phyloP scores from a whole-genome alignment of 2,797 vertebrate species.

The Liparis tanakae region DNA sequence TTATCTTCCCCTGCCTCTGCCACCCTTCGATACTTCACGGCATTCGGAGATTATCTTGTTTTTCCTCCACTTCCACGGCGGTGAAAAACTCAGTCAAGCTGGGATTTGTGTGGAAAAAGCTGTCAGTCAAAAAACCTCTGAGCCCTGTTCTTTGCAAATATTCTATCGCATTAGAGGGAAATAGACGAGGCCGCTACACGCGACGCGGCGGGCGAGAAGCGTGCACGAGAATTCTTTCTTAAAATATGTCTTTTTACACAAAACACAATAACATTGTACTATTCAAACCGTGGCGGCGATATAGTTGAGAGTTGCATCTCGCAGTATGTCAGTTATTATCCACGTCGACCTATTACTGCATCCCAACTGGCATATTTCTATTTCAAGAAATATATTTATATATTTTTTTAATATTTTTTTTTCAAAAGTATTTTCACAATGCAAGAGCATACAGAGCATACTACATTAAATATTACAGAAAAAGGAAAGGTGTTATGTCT shows the following conservation, averaged over 20 bases:
- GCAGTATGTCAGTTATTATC: slow-evolving; percentile 13
- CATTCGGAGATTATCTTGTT: slow-evolving; percentile 71
- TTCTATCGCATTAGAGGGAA: slow-evolving; percentile 44
- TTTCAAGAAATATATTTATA: no score
- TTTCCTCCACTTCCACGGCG: slow-evolving; percentile 55
- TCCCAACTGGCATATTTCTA: slow-evolving; percentile 12
- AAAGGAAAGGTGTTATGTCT: no score
- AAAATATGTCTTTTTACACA: background rate
- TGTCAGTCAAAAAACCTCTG: slow-evolving; percentile 65
- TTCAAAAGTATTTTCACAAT: no score
- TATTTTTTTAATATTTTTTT: no score
- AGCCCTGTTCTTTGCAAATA: slow-evolving; percentile 49
- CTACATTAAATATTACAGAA: no score
- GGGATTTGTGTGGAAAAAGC: slow-evolving; percentile 68
- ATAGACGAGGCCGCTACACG: slow-evolving; percentile 17
- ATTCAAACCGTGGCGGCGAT: background rate
- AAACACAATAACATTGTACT: slow-evolving; percentile 5
- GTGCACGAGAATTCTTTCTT: no score
- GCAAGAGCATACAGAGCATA: no score
- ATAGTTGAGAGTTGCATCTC: slow-evolving; percentile 11
- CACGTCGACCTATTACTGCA: slow-evolving; percentile 3
- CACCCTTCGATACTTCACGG: slow-evolving; percentile 50
- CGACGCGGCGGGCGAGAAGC: background rate
- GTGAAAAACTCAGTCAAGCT: slow-evolving; percentile 60
- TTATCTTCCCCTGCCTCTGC: slow-evolving; percentile 54